These are phyloP conservation scores for Bombyx mandarina DNA, from an alignment of 1,140 invertebrate species.

Conservation along the genomic window DNA sequence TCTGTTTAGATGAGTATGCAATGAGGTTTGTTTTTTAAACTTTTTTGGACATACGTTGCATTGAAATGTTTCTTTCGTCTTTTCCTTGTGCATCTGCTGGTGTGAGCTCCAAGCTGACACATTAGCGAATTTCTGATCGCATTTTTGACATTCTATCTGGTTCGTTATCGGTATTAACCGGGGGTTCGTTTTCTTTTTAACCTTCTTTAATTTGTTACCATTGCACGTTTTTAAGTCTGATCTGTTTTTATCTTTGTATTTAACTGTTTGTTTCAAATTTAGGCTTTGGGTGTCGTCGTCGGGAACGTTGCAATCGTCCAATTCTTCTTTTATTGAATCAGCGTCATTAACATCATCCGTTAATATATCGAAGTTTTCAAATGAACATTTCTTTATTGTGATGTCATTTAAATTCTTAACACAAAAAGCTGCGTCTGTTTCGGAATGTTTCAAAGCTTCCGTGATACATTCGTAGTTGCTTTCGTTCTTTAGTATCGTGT, in stretches of 20 bases:
- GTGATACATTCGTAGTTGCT: conserved; percentile 1
- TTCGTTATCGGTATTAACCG: conserved; percentile 5
- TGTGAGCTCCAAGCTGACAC: conserved; percentile 6
- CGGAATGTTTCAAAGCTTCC: conserved; percentile 1
- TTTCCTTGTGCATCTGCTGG: conserved; percentile 2
- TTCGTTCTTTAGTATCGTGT: conserved; percentile 4
- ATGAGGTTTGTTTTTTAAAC: conserved; percentile 48
- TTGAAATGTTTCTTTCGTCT: conserved; percentile 14
- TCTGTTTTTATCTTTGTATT: conserved; percentile 12
- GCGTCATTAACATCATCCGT: conserved; percentile 9
- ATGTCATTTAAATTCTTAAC: neutral
- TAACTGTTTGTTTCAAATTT: conserved; percentile 4
- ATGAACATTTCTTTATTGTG: neutral
- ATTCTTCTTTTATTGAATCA: neutral
- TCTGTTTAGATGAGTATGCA: conserved; percentile 60
- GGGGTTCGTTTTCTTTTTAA: conserved; percentile 6
- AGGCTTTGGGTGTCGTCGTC: neutral
- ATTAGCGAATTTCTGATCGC: conserved; percentile 6
- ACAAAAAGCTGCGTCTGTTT: neutral
- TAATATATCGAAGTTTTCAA: conserved; percentile 7
- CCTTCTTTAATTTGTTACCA: conserved; percentile 10
- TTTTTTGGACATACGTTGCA: conserved; percentile 65
- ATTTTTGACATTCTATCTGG: conserved; percentile 5
- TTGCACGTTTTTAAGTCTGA: conserved; percentile 11
- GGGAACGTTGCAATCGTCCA: neutral